A percentile compares a stretch with the other conserved stretches of the same genome.
These are phyloP conservation scores for Pharmacophagus antenor DNA, from an alignment of 2,888 invertebrate species.

Conservation along the genomic window DNA sequence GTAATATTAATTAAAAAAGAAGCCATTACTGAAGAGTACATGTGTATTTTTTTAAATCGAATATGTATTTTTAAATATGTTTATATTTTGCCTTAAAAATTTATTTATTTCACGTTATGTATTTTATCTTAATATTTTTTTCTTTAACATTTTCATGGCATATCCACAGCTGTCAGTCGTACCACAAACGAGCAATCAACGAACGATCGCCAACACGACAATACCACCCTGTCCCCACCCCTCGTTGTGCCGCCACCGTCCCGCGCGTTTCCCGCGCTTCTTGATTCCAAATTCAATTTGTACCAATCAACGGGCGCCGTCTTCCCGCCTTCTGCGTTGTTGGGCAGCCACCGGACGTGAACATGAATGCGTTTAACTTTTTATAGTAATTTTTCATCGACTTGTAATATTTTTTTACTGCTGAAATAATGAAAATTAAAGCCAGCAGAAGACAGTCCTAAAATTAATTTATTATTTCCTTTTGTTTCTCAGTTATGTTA, in stretches of 20 bases:
- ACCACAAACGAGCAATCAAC: conserved; percentile 80
- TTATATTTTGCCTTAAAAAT: too few relatives aligned
- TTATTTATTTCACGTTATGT: too few relatives aligned
- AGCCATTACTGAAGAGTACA: too few relatives aligned
- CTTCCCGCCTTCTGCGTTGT: conserved; percentile 75
- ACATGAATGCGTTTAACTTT: conserved; percentile 40
- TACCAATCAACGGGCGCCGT: conserved; percentile 79
- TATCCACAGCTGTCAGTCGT: conserved; percentile 54
- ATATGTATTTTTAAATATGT: too few relatives aligned
- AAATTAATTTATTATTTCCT: too few relatives aligned
- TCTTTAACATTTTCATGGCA: conserved; percentile 21
- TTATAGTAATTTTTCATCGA: conserved; percentile 4
- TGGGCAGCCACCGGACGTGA: conserved; percentile 63
- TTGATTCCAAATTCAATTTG: conserved; percentile 80
- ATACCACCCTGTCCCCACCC: conserved; percentile 52
- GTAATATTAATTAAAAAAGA: too few relatives aligned
- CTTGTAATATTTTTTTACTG: not conserved
- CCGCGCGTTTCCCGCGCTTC: conserved; percentile 45
- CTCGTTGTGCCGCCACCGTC: conserved; percentile 35
- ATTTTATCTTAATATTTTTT: too few relatives aligned
- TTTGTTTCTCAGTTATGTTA: too few relatives aligned
- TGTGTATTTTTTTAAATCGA: too few relatives aligned
- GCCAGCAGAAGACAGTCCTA: too few relatives aligned
- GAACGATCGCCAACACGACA: conserved; percentile 80
- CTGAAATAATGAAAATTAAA: not conserved